phyloP scores from a whole-genome alignment of 2,113 vertebrate genomes.

The Smithornis capensis region DNA sequence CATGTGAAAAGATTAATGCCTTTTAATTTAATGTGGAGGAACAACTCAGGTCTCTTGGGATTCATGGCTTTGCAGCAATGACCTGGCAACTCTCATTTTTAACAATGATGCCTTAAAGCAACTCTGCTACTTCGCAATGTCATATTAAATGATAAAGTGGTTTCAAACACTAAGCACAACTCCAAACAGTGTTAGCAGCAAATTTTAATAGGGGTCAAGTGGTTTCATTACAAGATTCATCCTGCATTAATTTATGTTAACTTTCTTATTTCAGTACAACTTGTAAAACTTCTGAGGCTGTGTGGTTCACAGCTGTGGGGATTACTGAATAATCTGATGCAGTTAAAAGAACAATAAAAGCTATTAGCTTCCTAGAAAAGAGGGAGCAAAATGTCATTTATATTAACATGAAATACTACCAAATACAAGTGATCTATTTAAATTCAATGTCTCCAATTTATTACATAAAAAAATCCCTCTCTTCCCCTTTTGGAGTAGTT shows the following conservation, averaged over 20 bases:
- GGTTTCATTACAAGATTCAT: not conserved
- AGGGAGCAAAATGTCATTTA: not conserved
- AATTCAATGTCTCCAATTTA: not conserved
- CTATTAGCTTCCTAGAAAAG: not conserved
- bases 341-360: not conserved
- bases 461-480: not conserved
- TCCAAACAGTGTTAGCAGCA: not conserved
- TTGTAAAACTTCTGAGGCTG: not conserved
- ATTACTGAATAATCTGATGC: not conserved
- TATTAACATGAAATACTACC: not conserved
- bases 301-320: not conserved
- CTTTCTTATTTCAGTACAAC: not conserved
- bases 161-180: not conserved
- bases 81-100: not conserved
- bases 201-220: slow-evolving; percentile 12
- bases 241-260: not conserved
- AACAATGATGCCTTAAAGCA: not conserved
- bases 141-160: not conserved
- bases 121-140: not conserved
- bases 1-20: not conserved
- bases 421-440: not conserved
- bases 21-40: not conserved
- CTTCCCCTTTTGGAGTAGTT: not conserved
- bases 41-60: not conserved
- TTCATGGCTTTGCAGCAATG: not conserved